phyloP scores from a whole-genome alignment of 53 echinoderm and acorn worm genomes.

The Pentamera pediparva region DNA sequence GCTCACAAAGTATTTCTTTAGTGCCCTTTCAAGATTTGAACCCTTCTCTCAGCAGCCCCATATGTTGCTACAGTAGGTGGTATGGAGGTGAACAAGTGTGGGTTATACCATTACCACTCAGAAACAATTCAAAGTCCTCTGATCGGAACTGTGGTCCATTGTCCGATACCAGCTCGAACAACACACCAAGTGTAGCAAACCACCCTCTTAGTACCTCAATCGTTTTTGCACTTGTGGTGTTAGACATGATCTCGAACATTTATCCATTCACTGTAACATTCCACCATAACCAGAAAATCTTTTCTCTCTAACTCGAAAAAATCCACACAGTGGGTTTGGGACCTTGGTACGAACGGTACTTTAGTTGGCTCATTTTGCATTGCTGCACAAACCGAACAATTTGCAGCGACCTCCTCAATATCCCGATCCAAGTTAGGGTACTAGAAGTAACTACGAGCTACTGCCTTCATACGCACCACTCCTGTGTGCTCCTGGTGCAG shows the following conservation, averaged over 20 bases:
- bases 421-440: slow-evolving; percentile 39
- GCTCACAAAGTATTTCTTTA: slow-evolving; percentile 42
- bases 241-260: slow-evolving; percentile 23
- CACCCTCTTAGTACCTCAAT: neutral
- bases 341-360: slow-evolving; percentile 12
- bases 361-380: slow-evolving; percentile 23
- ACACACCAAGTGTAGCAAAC: slow-evolving; percentile 46
- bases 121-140: slow-evolving; percentile 36
- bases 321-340: slow-evolving; percentile 1
- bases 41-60: slow-evolving; percentile 39
- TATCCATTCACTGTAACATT: slow-evolving; percentile 40
- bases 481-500: slow-evolving; percentile 49
- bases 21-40: slow-evolving; percentile 38
- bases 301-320: slow-evolving; percentile 36
- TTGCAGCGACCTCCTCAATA: slow-evolving; percentile 21
- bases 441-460: slow-evolving; percentile 43
- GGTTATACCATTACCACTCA: slow-evolving; percentile 37
- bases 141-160: slow-evolving; percentile 32
- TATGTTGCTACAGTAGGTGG: slow-evolving; percentile 39
- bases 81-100: slow-evolving; percentile 29
- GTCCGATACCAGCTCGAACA: slow-evolving; percentile 31
- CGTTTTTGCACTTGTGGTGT: neutral
- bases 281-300: slow-evolving; percentile 31
- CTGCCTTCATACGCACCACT: slow-evolving; percentile 42
- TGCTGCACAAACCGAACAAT: slow-evolving; percentile 26